Conservation (phyloP, 2,888 invertebrate genomes). For the Hesperia comma region DNA sequence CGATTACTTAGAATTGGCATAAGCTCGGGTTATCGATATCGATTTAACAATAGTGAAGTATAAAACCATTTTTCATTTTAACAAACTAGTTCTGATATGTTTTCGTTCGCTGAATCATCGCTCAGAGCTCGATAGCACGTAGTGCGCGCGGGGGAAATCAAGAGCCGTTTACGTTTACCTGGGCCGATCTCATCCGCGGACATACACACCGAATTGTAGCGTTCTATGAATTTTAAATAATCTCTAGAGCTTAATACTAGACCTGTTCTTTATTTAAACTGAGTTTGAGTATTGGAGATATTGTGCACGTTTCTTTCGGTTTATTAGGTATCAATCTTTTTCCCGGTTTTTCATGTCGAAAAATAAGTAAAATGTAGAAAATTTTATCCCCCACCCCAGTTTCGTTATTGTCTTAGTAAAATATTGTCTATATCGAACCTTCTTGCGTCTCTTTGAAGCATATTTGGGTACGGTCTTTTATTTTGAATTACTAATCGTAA, state of each 20-base stretch:
- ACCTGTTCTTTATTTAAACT: slow-evolving; percentile 12
- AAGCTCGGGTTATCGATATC: no score
- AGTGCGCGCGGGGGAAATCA: slow-evolving; percentile 57
- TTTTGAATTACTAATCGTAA: no score
- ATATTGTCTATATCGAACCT: no score
- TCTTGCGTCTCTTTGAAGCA: no score
- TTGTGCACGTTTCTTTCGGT: background rate
- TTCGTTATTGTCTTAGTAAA: no score
- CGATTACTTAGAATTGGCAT: no score
- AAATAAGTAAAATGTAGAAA: no score
- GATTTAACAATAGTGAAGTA: background rate
- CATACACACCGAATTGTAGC: slow-evolving; percentile 22
- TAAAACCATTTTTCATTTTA: slow-evolving; percentile 27
- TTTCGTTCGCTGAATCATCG: slow-evolving; percentile 46
- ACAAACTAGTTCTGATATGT: slow-evolving; percentile 24
- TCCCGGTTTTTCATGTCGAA: no score
- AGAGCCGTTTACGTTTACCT: slow-evolving; percentile 49
- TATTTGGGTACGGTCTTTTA: no score
- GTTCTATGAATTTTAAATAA: slow-evolving; percentile 35
- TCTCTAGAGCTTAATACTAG: slow-evolving; percentile 27
- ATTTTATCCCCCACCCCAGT: no score
- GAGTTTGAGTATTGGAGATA: background rate
- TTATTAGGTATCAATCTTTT: no score
- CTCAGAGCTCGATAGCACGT: slow-evolving; percentile 46
- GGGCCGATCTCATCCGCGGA: slow-evolving; percentile 31